Evolutionary conservation across 1,140 invertebrate genomes (phyloP), one percentile per base, ranked within the genome.

Genomic region (Saxidomus purpurata): DNA sequence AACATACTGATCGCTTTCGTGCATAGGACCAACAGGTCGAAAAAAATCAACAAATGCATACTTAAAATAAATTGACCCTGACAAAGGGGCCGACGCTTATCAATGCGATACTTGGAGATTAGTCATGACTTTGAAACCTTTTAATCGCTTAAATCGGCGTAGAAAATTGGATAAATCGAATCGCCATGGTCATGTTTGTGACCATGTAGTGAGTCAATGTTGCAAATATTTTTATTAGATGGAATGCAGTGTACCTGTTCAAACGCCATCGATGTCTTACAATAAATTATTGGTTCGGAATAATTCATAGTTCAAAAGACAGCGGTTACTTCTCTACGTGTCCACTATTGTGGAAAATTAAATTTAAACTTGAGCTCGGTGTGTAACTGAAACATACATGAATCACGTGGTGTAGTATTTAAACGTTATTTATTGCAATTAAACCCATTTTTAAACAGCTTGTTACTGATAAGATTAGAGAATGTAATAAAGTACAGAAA

Each of bases 91-190:
- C 67, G 34, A 15, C 15, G 15, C 1, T 36, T 38, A 71, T 71
- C 67, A n/a, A 22, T 71, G 31, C 34, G 67, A 36, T 40, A 71
- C 11, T 71, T 36, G 13, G 9, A n/a, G 28, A 71, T 71, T 71
- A 71, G 67, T 71, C 67, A 71, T 71, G 67, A 71, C 67, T 38
- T 36, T 71, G 31, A 71, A 71, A 71, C 67, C 63, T 28, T 71
- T 63, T 71, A 71, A 71, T 71, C 31, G 36, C 17, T 38, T 71
- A 71, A 71, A 71, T 71, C 67, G 38, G 67, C 59, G 59, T 25
- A n/a, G 59, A 63, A 63, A 63, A 63, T 63, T 63, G 59, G 59
- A 63, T 63, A 63, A 63, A 63, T 15, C 43, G 43, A 43, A 6
- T 9, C 34, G 17, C 8, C 67, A 38, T 15, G 67, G 34, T 38